Evolutionary conservation across 2,797 vertebrate species (phyloP).

Genomic region (Craterocephalus amniculus): DNA sequence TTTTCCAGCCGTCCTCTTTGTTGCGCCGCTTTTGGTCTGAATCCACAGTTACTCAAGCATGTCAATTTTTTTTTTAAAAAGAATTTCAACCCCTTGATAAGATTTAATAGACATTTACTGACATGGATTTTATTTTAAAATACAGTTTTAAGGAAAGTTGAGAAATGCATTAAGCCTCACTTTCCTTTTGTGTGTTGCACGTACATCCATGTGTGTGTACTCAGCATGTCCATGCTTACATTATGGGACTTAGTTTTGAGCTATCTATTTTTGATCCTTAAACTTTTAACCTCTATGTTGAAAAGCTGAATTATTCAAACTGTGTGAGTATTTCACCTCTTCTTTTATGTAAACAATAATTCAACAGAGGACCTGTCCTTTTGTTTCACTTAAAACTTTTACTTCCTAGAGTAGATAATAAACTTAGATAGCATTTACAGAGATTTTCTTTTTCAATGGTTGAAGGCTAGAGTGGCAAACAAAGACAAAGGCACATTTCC

Average conservation of each 20-base stretch:
- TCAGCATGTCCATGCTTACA: neutral
- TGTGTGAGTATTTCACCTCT: conserved; percentile 4
- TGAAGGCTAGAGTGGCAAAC: conserved; percentile 1
- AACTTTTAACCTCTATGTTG: conserved; percentile 33
- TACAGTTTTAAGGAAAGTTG: neutral
- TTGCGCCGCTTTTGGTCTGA: too few relatives aligned
- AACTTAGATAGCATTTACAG: conserved; percentile 4
- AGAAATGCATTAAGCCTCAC: neutral
- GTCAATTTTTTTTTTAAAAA: too few relatives aligned
- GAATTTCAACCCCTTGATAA: conserved; percentile 27
- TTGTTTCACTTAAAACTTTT: conserved; percentile 5
- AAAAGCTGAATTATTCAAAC: conserved; percentile 53
- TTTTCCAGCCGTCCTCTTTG: too few relatives aligned
- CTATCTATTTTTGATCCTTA: conserved; percentile 11
- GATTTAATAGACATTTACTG: conserved; percentile 21
- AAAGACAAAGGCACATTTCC: neutral
- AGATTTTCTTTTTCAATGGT: conserved; percentile 28
- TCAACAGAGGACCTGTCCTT: conserved; percentile 32
- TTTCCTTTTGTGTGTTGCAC: neutral
- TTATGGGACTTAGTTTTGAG: conserved; percentile 5
- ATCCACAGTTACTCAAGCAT: too few relatives aligned
- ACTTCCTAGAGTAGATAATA: neutral
- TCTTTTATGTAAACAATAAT: neutral
- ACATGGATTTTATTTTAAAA: conserved; percentile 4
- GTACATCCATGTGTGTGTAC: conserved; percentile 30